Base-by-base conservation (phyloP, 2,113 vertebrate genomes). In the Clinocottus analis region DNA sequence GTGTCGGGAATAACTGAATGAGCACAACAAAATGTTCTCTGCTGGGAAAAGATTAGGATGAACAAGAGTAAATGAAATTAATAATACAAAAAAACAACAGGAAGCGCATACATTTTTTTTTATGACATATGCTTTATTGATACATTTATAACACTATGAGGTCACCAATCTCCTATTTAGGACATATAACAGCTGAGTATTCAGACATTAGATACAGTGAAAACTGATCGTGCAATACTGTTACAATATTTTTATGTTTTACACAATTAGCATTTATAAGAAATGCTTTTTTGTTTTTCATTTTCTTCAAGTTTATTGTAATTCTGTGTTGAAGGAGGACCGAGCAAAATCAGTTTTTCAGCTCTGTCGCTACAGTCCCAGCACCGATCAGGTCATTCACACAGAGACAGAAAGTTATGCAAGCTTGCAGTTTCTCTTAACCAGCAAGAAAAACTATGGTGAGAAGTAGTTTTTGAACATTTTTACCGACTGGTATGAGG, bases 341-440 rank as follows among this genome's bases (percentile, higher is more conserved):
- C n/a, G n/a, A n/a, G n/a, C n/a, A n/a, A n/a, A n/a, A n/a, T n/a
- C n/a, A n/a, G n/a, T n/a, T n/a, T n/a, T n/a, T n/a, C n/a, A 51
- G 75, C 58, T 65, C 51, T 78, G 78, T 37, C 63, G 60, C 39
- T 62, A 27, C 23, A 45, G 39, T 63, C 37, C 65, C 60, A 25
- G 53, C 76, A 85, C 66, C 73, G 77, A 66, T 29, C 51, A 47
- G 61, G 51, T 60, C 51, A 64, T 78, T 13, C 78, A 61, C 27
- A 55, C 11, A 33, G 21, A 65, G 39, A 60, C 43, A 43, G 68
- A 56, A n/a, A 45, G 61, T 77, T 31, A 35, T 23, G 35, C 75
- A 45, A 65, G 69, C 55, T 76, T 59, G 5, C 8, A 29, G 6
- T 27, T 71, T 29, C 21, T 6, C 14, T 45, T 47, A 47, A 29